Evolutionary conservation across 1,140 invertebrate species (phyloP).

Genomic region (Littorina saxatilis): DNA sequence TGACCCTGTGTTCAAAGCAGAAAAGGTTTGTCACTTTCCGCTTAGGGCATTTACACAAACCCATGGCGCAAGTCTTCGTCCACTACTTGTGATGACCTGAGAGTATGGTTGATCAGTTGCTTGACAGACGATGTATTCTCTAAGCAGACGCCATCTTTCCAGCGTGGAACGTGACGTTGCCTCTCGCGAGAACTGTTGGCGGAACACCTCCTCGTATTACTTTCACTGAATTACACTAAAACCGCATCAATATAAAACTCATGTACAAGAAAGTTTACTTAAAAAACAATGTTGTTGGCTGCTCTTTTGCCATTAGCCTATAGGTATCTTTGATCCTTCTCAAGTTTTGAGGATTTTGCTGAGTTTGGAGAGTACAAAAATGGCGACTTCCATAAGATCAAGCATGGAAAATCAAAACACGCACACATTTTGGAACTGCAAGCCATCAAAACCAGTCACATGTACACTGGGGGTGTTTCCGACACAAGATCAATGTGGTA

Average conservation of each 20-base stretch:
- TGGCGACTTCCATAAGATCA: not conserved
- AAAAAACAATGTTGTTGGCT: no score
- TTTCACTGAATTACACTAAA: no score
- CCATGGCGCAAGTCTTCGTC: constrained; percentile 81
- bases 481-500: not conserved
- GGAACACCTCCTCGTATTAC: no score
- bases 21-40: constrained; percentile 97
- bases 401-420: not conserved
- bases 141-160: constrained; percentile 31
- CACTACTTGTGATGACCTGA: not conserved
- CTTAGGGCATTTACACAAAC: constrained; percentile 98
- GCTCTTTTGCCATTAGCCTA: no score
- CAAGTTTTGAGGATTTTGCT: no score
- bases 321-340: no score
- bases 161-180: constrained; percentile 47
- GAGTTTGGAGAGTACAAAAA: not conserved
- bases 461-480: not conserved
- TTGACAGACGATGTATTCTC: not conserved
- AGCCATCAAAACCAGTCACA: not conserved
- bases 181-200: constrained; percentile 5
- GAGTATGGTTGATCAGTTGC: not conserved
- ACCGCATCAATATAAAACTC: no score
- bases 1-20: constrained; percentile 98
- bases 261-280: no score
- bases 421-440: not conserved